Conservation (phyloP, 1,140 invertebrate species). For the Samia ricini region DNA sequence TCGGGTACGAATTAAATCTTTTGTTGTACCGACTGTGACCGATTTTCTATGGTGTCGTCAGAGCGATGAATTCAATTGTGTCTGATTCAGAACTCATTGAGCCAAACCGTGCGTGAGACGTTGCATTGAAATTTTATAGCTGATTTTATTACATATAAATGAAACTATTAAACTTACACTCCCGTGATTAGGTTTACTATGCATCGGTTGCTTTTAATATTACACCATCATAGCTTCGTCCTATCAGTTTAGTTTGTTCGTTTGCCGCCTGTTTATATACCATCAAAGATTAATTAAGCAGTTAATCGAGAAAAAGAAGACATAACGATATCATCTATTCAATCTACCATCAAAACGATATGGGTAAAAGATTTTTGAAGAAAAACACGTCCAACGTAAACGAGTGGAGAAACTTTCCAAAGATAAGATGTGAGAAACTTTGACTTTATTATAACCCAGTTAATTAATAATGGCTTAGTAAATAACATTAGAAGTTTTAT, state of each 20-base stretch:
- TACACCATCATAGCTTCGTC: constrained; percentile 29
- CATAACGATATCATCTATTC: constrained; percentile 20
- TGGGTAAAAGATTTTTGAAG: constrained; percentile 12
- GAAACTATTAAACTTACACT: constrained; percentile 70
- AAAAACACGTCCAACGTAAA: not conserved
- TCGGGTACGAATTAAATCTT: constrained; percentile 28
- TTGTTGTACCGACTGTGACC: constrained; percentile 59
- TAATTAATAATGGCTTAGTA: no score
- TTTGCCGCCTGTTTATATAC: constrained; percentile 17
- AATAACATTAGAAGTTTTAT: no score
- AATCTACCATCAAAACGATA: constrained; percentile 26
- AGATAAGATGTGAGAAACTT: not conserved
- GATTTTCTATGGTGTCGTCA: constrained; percentile 61
- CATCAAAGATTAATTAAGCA: constrained; percentile 34
- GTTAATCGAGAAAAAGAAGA: constrained; percentile 27
- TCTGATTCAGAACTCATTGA: constrained; percentile 60
- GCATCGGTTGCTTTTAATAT: constrained; percentile 36
- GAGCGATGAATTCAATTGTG: constrained; percentile 61
- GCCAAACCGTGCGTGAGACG: constrained; percentile 56
- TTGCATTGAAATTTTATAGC: constrained; percentile 66
- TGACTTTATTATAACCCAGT: no score
- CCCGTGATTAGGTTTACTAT: constrained; percentile 62
- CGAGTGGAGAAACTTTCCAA: not conserved
- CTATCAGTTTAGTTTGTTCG: constrained; percentile 21
- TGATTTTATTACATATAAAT: constrained; percentile 70